Evolutionary conservation across 2,113 vertebrate genomes (phyloP).

Genomic region (Odontesthes bonariensis): DNA sequence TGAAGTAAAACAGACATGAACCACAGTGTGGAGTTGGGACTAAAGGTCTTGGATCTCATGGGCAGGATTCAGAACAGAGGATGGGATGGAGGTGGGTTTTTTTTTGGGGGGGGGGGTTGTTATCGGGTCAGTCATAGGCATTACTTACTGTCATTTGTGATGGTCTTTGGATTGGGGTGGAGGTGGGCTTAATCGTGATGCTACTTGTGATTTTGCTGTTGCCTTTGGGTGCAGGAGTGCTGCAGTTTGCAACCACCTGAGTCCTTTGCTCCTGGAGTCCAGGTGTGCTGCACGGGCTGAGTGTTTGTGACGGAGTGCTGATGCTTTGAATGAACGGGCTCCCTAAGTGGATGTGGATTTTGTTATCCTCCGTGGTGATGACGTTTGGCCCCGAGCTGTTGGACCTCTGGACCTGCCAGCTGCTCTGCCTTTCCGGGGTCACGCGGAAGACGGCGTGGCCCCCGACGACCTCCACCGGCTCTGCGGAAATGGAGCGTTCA

Average conservation of each 20-base stretch:
- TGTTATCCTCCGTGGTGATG: slow-evolving; percentile 99
- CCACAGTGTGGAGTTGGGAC: slow-evolving; percentile 67
- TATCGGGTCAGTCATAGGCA: slow-evolving; percentile 88
- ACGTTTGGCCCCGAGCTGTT: slow-evolving; percentile 93
- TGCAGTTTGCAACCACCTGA: slow-evolving; percentile 87
- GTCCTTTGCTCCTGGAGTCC: slow-evolving; percentile 88
- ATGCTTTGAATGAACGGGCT: slow-evolving; percentile 91
- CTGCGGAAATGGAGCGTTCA: slow-evolving; percentile 85
- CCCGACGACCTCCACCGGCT: slow-evolving; percentile 88
- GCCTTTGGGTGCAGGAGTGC: slow-evolving; percentile 84
- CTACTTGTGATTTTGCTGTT: slow-evolving; percentile 97
- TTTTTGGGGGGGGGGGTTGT: slow-evolving; percentile 10
- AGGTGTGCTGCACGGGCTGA: slow-evolving; percentile 80
- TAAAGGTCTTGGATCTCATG: slow-evolving; percentile 43
- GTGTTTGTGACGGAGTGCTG: slow-evolving; percentile 81
- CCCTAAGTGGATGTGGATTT: slow-evolving; percentile 98
- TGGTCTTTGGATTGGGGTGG: slow-evolving; percentile 91
- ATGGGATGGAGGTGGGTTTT: slow-evolving; percentile 65
- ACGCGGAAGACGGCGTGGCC: slow-evolving; percentile 91
- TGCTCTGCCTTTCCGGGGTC: slow-evolving; percentile 91
- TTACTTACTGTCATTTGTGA: slow-evolving; percentile 99
- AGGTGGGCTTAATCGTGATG: slow-evolving; percentile 97
- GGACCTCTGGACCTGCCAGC: slow-evolving; percentile 94
- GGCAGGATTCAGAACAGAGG: slow-evolving; percentile 38
- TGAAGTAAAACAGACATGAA: slow-evolving; percentile 71